These are phyloP conservation scores for Pyrrhia umbra DNA, from an alignment of 2,888 invertebrate species.

Conservation along the genomic window DNA sequence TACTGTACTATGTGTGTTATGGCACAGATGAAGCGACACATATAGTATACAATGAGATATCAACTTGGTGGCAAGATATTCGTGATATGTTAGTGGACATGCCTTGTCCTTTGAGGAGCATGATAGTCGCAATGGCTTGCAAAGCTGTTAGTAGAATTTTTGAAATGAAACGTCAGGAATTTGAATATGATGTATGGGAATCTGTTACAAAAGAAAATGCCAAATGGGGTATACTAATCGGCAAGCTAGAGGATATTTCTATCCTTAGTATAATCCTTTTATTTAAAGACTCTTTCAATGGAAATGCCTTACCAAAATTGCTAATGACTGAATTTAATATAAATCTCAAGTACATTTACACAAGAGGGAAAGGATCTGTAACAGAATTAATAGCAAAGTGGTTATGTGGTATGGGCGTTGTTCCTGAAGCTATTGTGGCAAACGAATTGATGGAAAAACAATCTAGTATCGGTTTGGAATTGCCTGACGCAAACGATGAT, in stretches of 20 bases:
- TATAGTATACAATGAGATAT: constrained; percentile 92
- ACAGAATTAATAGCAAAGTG: constrained; percentile 97
- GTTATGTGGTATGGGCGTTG: constrained; percentile 93
- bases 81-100: constrained; percentile 93
- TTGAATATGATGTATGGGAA: constrained; percentile 93
- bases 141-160: constrained; percentile 92
- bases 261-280: constrained; percentile 93
- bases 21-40: constrained; percentile 91
- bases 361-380: constrained; percentile 94
- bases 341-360: constrained; percentile 92
- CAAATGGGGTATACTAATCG: constrained; percentile 96
- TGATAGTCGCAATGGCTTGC: constrained; percentile 95
- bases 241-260: constrained; percentile 97
- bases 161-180: constrained; percentile 81
- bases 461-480: constrained; percentile 58
- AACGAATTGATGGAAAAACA: constrained; percentile 84
- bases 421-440: constrained; percentile 91
- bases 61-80: constrained; percentile 95
- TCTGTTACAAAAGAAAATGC: constrained; percentile 95
- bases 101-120: constrained; percentile 93
- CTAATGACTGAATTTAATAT: constrained; percentile 90
- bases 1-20: constrained; percentile 92
- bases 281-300: constrained; percentile 82
- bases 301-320: constrained; percentile 88
- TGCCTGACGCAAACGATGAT: constrained; percentile 66